Conservation (phyloP, 35 echinoderm and acorn worm genomes). For the Heliocidaris erythrogramma region DNA sequence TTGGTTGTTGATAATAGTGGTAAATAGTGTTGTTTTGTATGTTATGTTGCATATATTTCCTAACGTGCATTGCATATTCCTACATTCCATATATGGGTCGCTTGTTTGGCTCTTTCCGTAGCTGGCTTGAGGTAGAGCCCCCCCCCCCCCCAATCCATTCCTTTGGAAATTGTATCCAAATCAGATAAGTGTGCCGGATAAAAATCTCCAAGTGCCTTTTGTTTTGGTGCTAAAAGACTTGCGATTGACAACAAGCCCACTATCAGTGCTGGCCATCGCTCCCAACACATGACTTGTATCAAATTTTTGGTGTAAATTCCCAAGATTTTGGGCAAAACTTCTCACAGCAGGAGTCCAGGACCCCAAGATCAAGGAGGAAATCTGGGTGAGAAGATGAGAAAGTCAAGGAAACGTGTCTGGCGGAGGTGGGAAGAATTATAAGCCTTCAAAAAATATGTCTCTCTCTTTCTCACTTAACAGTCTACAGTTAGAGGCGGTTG, state of each 20-base stretch:
- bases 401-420: conserved; percentile 1
- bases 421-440: neutral
- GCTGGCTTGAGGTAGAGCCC: neutral
- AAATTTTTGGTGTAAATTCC: neutral
- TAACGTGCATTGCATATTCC: neutral
- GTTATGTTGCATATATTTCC: neutral
- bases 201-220: neutral
- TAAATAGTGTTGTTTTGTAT: neutral
- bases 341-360: neutral
- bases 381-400: neutral
- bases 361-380: conserved; percentile 15
- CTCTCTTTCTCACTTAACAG: neutral
- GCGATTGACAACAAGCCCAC: neutral
- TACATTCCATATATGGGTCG: neutral
- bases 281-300: conserved; percentile 2
- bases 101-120: neutral
- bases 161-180: neutral
- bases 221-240: neutral
- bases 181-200: neutral
- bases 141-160: neutral
- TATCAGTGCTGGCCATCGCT: neutral
- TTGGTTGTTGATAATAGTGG: neutral
- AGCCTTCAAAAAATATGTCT: neutral
- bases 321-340: neutral
- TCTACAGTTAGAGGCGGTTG: neutral